Evolutionary conservation across 2,888 invertebrate species (phyloP).

Genomic region (Drosophila mercatorum): DNA sequence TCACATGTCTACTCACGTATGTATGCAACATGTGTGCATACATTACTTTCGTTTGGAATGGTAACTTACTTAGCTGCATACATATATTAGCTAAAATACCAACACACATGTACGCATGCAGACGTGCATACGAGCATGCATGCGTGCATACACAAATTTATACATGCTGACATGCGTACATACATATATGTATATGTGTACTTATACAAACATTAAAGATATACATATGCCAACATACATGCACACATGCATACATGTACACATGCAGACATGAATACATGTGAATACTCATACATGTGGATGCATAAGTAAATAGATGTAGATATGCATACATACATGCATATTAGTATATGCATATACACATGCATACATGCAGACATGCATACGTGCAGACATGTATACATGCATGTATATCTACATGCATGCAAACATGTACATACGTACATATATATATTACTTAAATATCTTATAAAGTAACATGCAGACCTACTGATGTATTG

Average conservation of each 20-base stretch:
- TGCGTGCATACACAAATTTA: not conserved
- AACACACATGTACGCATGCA: not conserved
- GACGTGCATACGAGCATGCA: not conserved
- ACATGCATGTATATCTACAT: not conserved
- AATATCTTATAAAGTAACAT: not conserved
- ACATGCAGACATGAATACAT: not conserved
- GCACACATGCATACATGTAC: not conserved
- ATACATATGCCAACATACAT: not conserved
- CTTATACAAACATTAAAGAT: not conserved
- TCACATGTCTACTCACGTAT: not conserved
- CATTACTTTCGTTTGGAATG: conserved; percentile 5
- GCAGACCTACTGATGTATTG: not conserved
- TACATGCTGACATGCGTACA: not conserved
- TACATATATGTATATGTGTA: not conserved
- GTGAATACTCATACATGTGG: not conserved
- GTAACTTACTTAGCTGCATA: not conserved
- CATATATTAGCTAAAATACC: not conserved
- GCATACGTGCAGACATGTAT: not conserved
- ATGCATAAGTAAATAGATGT: not conserved
- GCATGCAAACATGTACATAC: not conserved
- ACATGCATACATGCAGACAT: not conserved
- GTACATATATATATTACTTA: not conserved
- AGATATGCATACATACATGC: not conserved
- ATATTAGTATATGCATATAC: not conserved
- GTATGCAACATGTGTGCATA: not conserved